Evolutionary conservation across 1,140 invertebrate genomes (phyloP), one percentile per base, ranked within the genome.

Genomic region (Cataglyphis hispanica): DNA sequence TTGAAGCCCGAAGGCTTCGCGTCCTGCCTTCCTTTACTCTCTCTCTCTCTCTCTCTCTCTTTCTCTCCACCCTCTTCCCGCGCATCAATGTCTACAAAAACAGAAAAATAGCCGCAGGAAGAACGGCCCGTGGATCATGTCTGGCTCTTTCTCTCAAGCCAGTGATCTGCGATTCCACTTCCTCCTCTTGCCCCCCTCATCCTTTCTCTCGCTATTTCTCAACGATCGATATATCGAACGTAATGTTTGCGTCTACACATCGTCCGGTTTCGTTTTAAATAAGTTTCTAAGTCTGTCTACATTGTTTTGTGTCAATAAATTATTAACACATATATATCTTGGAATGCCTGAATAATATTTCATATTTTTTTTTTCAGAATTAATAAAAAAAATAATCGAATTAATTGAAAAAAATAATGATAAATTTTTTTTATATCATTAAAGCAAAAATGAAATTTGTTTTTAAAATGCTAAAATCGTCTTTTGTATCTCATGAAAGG

Each of bases 1-100:
- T 89, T 77, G 84, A 88, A 84, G 63, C 85, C 58, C 83, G 81
- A 87, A 87, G 87, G 87, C 78, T 83, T 86, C 85, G 63, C 63
- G 40, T 78, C 37, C 67, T 84, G 66, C n/a, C 56, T 53, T 56
- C 58, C n/a, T 43, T 53, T 34, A 67, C 64, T 70, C 25, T 81
- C 58, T 76, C 56, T 46, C 50, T 27, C 25, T 27, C 31, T 77
- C 60, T 40, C 56, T n/a, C 16, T 22, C 75, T 25, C 50, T 63
- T 43, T 19, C 50, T 31, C 8, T 19, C 69, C 46, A 11, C 2
- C 3, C 46, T 50, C 46, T 50, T 50, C 13, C 46, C 46, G 10
- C 46, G 46, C 66, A 7, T 58, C 46, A 11, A 58, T 72, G 19
- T 25, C 50, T 27, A 7, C 43, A 74, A 86, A 70, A 84, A 87